Evolutionary conservation across 1,140 invertebrate genomes (phyloP).

Genomic region (Cotesia vestalis): DNA sequence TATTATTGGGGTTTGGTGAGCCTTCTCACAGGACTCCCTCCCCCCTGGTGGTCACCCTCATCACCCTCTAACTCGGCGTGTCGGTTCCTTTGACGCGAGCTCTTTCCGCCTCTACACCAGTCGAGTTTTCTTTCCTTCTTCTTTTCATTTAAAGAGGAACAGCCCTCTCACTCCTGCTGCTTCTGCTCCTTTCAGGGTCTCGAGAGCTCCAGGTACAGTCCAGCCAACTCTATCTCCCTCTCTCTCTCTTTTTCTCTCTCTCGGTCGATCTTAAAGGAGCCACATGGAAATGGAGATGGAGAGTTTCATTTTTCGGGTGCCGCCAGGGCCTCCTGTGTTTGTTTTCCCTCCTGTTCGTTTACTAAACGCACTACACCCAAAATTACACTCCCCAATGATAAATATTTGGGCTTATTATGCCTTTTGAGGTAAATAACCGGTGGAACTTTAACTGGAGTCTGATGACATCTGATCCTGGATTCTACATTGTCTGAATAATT

Average conservation of each 20-base stretch:
- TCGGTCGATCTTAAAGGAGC: too few relatives aligned
- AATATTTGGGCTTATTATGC: constrained; percentile 65
- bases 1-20: constrained; percentile 64
- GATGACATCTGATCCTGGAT: too few relatives aligned
- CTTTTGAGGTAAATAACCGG: constrained; percentile 20
- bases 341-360: constrained; percentile 64
- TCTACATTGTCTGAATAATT: too few relatives aligned
- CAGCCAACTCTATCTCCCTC: constrained; percentile 23
- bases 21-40: constrained; percentile 53
- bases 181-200: constrained; percentile 29
- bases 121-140: constrained; percentile 29
- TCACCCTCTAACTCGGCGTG: constrained; percentile 43
- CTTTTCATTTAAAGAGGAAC: not conserved
- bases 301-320: constrained; percentile 18
- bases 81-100: constrained; percentile 35
- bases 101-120: constrained; percentile 38
- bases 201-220: constrained; percentile 29
- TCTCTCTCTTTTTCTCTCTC: constrained; percentile 24
- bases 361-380: constrained; percentile 60
- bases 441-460: not conserved
- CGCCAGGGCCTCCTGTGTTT: constrained; percentile 52
- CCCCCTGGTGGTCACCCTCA: too few relatives aligned
- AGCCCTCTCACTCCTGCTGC: constrained; percentile 11
- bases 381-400: constrained; percentile 64
- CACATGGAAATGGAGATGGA: too few relatives aligned